Conservation (phyloP, 1,140 invertebrate species). For the Calephelis virginiensis region DNA sequence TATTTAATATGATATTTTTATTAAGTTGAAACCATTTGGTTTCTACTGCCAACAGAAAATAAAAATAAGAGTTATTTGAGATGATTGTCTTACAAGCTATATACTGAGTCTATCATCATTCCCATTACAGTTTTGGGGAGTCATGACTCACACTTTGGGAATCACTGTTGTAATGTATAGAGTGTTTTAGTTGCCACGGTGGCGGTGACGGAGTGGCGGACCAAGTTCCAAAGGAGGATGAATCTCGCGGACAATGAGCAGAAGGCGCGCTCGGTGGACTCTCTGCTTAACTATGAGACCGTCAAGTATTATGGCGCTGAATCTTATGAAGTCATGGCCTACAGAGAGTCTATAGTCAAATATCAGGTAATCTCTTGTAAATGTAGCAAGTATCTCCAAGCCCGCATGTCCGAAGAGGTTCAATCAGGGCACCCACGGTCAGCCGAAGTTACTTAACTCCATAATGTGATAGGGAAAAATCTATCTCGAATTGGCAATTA, state of each 20-base stretch:
- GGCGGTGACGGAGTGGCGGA: constrained; percentile 95
- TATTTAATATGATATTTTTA: no score
- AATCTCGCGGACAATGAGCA: constrained; percentile 95
- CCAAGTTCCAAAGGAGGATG: constrained; percentile 94
- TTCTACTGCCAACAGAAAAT: no score
- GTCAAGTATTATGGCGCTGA: constrained; percentile 98
- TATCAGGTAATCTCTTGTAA: constrained; percentile 83
- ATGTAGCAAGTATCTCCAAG: no score
- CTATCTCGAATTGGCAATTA: no score
- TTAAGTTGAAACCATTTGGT: no score
- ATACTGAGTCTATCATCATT: no score
- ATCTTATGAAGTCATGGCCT: constrained; percentile 91
- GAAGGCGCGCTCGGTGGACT: constrained; percentile 95
- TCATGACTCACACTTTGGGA: constrained; percentile 85
- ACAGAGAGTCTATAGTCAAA: constrained; percentile 88
- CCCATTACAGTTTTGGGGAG: constrained; percentile 82
- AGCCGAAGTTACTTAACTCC: no score
- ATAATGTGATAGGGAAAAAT: no score
- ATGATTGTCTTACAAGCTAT: no score
- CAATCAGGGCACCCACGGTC: no score
- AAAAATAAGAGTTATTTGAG: no score
- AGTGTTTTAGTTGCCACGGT: constrained; percentile 88
- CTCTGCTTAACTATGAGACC: constrained; percentile 98
- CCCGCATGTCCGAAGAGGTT: no score
- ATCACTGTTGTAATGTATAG: constrained; percentile 89